These are phyloP conservation scores for Aplocera efformata DNA, from an alignment of 2,888 invertebrate species.

Conservation along the genomic window DNA sequence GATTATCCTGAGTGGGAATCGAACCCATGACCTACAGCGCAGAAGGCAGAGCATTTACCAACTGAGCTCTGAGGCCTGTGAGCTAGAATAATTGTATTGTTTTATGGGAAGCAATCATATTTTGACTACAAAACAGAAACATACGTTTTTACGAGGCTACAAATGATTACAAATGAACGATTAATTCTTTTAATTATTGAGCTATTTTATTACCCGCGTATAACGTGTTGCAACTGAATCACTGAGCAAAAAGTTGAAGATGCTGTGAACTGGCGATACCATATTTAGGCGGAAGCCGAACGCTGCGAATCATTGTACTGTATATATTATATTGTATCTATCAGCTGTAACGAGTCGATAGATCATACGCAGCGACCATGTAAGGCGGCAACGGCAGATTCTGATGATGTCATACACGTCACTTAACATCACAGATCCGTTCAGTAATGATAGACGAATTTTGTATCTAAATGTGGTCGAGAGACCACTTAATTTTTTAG, in stretches of 20 bases:
- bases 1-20: no score
- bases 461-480: slow-evolving; percentile 12
- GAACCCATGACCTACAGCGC: no score
- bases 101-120: no score
- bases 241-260: slow-evolving; percentile 18
- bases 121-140: slow-evolving; percentile 9
- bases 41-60: no score
- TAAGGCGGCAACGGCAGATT: slow-evolving; percentile 65
- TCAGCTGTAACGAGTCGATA: slow-evolving; percentile 67
- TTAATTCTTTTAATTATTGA: slow-evolving; percentile 18
- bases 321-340: slow-evolving; percentile 34
- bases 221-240: slow-evolving; percentile 22
- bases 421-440: slow-evolving; percentile 42
- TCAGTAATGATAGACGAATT: slow-evolving; percentile 35
- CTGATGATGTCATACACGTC: slow-evolving; percentile 69
- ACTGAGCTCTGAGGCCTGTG: no score
- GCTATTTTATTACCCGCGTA: slow-evolving; percentile 18
- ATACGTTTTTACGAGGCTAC: slow-evolving; percentile 14
- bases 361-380: slow-evolving; percentile 72
- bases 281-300: slow-evolving; percentile 28
- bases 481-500: slow-evolving; percentile 8
- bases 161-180: slow-evolving; percentile 11
- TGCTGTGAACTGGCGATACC: slow-evolving; percentile 20
- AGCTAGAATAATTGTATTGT: no score
- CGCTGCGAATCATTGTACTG: slow-evolving; percentile 25